Evolutionary conservation across 2,888 invertebrate species (phyloP).

Genomic region (Macrosiphum euphorbiae): DNA sequence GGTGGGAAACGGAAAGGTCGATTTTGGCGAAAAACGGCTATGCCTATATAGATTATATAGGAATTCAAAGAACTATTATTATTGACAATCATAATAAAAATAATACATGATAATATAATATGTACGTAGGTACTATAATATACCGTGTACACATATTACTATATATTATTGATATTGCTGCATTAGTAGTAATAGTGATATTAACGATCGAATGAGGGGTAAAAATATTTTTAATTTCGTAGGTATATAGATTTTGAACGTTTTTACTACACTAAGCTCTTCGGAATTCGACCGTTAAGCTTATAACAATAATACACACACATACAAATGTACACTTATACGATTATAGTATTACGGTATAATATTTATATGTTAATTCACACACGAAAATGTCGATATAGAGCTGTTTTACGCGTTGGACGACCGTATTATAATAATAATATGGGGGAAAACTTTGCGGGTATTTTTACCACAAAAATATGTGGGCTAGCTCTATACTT

Average conservation of each 20-base stretch:
- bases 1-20: too few species aligned
- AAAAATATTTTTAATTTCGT: conserved; percentile 12
- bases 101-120: background rate
- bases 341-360: background rate
- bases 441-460: background rate
- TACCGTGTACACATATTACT: background rate
- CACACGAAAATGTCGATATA: conserved; percentile 22
- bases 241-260: background rate
- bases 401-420: background rate
- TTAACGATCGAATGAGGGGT: background rate
- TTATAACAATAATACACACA: background rate
- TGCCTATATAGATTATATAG: background rate
- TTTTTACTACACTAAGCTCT: background rate
- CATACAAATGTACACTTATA: background rate
- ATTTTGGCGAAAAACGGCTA: too few species aligned
- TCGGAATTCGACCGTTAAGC: background rate
- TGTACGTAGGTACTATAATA: background rate
- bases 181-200: background rate
- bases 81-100: background rate
- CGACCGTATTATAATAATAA: background rate
- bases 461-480: conserved; percentile 42
- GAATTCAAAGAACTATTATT: background rate
- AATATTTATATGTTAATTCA: background rate
- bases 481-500: conserved; percentile 7
- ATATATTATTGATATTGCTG: background rate